Percentiles rank a stretch among this genome's conserved stretches.
phyloP scores from a whole-genome alignment of 2,797 vertebrate genomes.

The Sylvilagus floridanus region DNA sequence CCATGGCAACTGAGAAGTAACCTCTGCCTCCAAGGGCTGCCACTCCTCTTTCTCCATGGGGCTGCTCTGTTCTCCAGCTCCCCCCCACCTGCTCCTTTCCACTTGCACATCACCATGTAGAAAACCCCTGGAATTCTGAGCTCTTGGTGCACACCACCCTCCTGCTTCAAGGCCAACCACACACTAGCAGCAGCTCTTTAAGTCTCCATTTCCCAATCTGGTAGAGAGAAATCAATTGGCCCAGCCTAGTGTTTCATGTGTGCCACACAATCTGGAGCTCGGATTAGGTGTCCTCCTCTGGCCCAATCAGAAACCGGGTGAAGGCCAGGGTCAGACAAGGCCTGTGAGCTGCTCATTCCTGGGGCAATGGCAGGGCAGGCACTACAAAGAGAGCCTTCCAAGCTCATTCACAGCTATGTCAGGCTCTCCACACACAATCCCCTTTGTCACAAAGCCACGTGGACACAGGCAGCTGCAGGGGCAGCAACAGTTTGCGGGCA shows the following conservation, averaged over 20 bases:
- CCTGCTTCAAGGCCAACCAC: background rate
- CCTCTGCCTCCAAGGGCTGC: background rate
- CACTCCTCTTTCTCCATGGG: background rate
- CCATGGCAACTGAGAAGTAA: background rate
- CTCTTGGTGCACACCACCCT: rapidly evolving
- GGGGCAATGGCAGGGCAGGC: background rate
- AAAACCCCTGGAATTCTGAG: background rate
- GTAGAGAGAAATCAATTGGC: background rate
- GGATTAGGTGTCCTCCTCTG: background rate
- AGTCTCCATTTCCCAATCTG: background rate
- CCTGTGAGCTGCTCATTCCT: background rate
- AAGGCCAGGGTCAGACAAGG: background rate
- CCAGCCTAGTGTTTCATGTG: background rate
- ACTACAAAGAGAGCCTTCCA: background rate
- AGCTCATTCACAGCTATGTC: background rate
- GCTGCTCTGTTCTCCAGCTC: background rate
- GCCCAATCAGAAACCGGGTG: background rate
- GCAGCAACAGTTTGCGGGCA: background rate
- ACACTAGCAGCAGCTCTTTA: background rate
- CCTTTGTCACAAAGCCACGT: background rate
- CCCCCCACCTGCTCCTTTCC: background rate
- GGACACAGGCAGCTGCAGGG: background rate
- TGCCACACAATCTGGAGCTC: background rate
- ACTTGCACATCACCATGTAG: background rate
- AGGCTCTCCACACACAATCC: no score